Percentiles rank a stretch among this genome's conserved stretches.
These are phyloP conservation scores for Oscheius sp. DNA, from an alignment of 2,888 invertebrate species.

Conservation along the genomic window DNA sequence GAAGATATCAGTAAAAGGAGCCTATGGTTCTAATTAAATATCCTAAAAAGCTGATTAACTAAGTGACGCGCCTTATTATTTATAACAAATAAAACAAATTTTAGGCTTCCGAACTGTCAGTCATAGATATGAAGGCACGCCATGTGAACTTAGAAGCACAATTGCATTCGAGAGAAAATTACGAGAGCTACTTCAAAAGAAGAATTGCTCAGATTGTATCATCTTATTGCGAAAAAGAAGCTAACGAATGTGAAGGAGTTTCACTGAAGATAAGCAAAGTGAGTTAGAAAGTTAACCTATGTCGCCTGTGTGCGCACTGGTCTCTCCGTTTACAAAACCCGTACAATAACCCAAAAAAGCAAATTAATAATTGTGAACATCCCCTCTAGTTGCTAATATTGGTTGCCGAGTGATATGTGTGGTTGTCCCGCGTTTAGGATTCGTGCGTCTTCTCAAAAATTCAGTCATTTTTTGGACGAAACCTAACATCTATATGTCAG, in stretches of 20 bases:
- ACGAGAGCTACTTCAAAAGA: conserved; percentile 65
- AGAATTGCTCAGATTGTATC: conserved; percentile 64
- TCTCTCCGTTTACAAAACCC: neutral
- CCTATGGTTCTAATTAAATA: too few species aligned
- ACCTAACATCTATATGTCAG: neutral
- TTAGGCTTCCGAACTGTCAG: conserved; percentile 47
- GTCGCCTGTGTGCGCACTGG: neutral
- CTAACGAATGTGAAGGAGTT: conserved; percentile 65
- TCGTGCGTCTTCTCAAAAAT: conserved; percentile 24
- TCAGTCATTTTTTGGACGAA: neutral
- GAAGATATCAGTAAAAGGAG: too few species aligned
- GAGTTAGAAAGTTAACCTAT: conserved; percentile 7
- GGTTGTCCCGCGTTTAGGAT: conserved; percentile 19
- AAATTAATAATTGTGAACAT: neutral
- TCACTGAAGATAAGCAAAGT: conserved; percentile 50
- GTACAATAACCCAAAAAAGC: neutral
- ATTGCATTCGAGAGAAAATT: conserved; percentile 60
- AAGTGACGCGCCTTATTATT: too few species aligned
- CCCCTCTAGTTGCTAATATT: conserved; percentile 9
- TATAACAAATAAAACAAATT: too few species aligned
- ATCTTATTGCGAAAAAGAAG: conserved; percentile 60
- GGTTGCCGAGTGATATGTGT: neutral
- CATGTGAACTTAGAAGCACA: conserved; percentile 60
- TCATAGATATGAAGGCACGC: conserved; percentile 54
- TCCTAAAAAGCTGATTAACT: too few species aligned